Conservation (phyloP, 1,140 invertebrate species). For the Monochamus saltuarius region DNA sequence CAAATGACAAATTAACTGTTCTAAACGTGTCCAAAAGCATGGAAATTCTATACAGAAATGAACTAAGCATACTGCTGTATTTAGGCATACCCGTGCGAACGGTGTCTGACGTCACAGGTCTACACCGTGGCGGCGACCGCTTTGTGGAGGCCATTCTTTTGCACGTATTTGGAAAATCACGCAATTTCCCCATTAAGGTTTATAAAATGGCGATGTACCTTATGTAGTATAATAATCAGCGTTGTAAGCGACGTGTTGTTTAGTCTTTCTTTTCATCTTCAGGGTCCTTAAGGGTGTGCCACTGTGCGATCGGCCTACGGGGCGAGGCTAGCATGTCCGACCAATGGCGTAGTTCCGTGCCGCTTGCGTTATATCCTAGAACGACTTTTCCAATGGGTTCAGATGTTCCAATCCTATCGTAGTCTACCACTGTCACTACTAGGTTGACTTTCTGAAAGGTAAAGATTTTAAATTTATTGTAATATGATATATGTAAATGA, state of each 20-base stretch:
- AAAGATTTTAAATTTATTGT: conserved; percentile 1
- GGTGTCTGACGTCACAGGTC: no score
- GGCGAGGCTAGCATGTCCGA: conserved; percentile 99
- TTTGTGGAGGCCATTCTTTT: no score
- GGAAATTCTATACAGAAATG: no score
- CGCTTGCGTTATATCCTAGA: conserved; percentile 95
- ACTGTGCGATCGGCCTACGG: conserved; percentile 97
- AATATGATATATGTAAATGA: no score
- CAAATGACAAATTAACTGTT: no score
- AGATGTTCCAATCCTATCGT: conserved; percentile 99
- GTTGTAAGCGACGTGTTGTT: conserved; percentile 42
- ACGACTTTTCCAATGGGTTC: conserved; percentile 98
- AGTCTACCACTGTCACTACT: conserved; percentile 98
- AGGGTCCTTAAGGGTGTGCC: conserved; percentile 97
- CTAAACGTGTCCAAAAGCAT: no score
- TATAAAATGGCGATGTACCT: no score
- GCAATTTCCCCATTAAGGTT: no score
- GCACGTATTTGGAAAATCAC: no score
- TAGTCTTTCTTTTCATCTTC: conserved; percentile 93
- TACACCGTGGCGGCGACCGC: no score
- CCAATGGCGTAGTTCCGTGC: conserved; percentile 98
- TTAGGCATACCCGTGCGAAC: no score
- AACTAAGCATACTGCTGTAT: no score
- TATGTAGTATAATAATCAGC: conserved; percentile 15
- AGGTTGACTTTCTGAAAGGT: conserved; percentile 93